Conservation (phyloP, 2,113 vertebrate genomes). For the Campylorhamphus procurvoides region DNA sequence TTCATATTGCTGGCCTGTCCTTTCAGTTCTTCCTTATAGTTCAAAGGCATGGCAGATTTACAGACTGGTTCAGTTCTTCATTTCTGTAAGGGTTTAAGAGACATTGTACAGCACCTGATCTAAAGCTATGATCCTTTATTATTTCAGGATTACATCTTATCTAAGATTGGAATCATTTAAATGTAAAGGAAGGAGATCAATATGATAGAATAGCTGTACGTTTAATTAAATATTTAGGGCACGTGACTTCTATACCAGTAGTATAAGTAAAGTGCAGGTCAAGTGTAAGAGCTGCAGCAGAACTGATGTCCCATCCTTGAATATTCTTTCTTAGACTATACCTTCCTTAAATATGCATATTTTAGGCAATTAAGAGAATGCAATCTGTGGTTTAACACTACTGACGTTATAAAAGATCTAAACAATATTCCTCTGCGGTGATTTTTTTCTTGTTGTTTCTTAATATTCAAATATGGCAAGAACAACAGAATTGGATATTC, state of each 20-base stretch:
- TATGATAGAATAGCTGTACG: neutral
- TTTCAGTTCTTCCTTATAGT: neutral
- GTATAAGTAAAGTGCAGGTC: neutral
- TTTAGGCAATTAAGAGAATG: neutral
- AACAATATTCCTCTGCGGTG: neutral
- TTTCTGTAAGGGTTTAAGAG: neutral
- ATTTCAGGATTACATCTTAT: neutral
- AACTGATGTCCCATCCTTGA: neutral
- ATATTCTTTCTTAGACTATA: neutral
- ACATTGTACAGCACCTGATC: neutral
- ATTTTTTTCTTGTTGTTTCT: neutral
- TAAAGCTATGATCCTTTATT: neutral
- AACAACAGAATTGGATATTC: neutral
- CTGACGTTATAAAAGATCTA: neutral
- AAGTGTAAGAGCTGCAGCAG: neutral
- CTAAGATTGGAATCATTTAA: neutral
- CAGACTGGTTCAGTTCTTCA: neutral
- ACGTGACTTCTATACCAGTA: neutral
- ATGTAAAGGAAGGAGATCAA: neutral
- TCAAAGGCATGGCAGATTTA: neutral
- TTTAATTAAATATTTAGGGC: slow-evolving; percentile 12
- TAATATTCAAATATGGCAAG: neutral
- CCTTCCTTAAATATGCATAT: neutral
- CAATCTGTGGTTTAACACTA: neutral
- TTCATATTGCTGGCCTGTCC: neutral